phyloP scores from a whole-genome alignment of 2,113 vertebrate genomes.

The Anoura caudifer region DNA sequence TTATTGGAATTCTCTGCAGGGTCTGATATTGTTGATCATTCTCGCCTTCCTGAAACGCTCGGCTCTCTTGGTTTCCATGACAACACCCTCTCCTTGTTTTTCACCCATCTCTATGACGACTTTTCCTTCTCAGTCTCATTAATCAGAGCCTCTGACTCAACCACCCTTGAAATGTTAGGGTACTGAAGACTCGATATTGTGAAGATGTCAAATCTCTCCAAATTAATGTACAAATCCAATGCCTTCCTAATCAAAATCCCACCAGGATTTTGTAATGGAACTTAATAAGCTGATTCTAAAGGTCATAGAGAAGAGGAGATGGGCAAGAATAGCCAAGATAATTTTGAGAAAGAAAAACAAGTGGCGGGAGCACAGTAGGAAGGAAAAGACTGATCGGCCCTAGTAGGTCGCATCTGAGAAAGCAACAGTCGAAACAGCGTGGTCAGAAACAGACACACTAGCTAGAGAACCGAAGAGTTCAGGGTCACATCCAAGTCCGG shows the following conservation, averaged over 20 bases:
- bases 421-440: not conserved
- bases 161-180: conserved; percentile 67
- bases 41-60: conserved; percentile 54
- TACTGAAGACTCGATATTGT: conserved; percentile 49
- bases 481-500: not conserved
- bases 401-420: not conserved
- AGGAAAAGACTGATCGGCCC: not conserved
- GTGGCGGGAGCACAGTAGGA: not conserved
- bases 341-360: conserved; percentile 33
- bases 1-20: conserved; percentile 74
- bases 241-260: conserved; percentile 59
- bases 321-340: conserved; percentile 4
- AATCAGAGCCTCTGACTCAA: conserved; percentile 73
- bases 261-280: conserved; percentile 49
- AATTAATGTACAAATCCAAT: conserved; percentile 58
- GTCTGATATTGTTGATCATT: conserved; percentile 69
- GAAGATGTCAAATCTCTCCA: conserved; percentile 60
- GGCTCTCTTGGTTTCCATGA: conserved; percentile 69
- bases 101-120: conserved; percentile 62
- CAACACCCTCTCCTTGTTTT: conserved; percentile 69
- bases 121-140: conserved; percentile 62
- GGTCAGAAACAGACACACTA: not conserved
- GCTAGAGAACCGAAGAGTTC: not conserved
- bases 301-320: conserved; percentile 33
- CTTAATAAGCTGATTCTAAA: conserved; percentile 50